Evolutionary conservation across 2,888 invertebrate genomes (phyloP).

Genomic region (Tipula unca): DNA sequence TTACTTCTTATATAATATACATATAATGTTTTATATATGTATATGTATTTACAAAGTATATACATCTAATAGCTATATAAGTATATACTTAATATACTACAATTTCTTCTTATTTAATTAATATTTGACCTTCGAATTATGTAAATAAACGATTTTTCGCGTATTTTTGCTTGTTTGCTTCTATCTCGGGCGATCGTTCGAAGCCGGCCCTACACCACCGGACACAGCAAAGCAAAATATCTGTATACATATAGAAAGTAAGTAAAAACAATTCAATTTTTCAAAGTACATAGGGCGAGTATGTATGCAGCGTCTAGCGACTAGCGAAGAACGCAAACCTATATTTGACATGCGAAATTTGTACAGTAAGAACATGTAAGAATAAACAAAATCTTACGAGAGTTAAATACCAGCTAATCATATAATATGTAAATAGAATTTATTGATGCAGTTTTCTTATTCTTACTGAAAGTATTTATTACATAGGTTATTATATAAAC

Average conservation of each 20-base stretch:
- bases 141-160: not conserved
- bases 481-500: no score
- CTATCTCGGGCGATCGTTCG: not conserved
- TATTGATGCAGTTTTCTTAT: no score
- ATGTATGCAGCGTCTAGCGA: not conserved
- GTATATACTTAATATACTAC: not conserved
- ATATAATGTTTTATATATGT: not conserved
- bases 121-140: not conserved
- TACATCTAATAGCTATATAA: not conserved
- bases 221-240: not conserved
- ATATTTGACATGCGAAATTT: not conserved
- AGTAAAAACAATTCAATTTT: no score
- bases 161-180: not conserved
- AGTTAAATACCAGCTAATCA: no score
- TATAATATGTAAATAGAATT: no score
- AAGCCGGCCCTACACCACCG: not conserved
- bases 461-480: no score
- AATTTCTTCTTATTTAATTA: conserved; percentile 4
- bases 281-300: no score
- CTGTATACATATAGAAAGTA: not conserved
- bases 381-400: not conserved
- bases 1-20: no score
- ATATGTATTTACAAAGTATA: not conserved
- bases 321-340: not conserved
- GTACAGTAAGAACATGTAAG: no score